These are phyloP conservation scores for Bujurquina vittata DNA, from an alignment of 2,113 vertebrate species.

Conservation along the genomic window DNA sequence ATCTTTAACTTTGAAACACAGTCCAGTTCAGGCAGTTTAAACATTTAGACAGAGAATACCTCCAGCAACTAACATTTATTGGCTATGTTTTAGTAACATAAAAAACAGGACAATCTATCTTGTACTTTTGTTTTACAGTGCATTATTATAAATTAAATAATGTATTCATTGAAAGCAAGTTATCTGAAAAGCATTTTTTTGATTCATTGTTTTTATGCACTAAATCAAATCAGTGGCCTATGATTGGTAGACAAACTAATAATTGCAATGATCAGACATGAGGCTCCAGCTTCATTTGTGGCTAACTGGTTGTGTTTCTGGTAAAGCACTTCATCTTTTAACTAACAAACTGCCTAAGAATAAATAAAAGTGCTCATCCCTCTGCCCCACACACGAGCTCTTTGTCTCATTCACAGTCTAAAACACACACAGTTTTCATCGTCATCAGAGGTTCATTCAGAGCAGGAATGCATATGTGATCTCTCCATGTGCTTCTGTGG, in stretches of 20 bases:
- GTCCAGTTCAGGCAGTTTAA: too few species aligned
- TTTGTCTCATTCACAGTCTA: background rate
- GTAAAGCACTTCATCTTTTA: background rate
- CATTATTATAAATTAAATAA: background rate
- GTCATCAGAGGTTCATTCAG: slow-evolving; percentile 1
- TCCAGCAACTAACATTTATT: too few species aligned
- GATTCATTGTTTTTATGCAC: background rate
- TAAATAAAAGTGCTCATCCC: background rate
- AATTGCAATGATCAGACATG: background rate
- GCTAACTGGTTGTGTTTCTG: background rate
- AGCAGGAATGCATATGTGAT: background rate
- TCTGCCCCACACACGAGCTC: background rate
- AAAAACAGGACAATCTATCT: background rate
- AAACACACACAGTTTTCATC: background rate
- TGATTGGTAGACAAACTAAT: background rate
- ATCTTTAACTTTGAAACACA: too few species aligned
- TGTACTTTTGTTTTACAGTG: background rate
- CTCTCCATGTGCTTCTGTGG: slow-evolving; percentile 10
- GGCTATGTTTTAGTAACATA: background rate
- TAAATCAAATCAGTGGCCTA: background rate
- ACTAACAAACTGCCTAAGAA: background rate
- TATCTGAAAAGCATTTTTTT: background rate
- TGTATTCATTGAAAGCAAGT: background rate
- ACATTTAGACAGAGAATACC: too few species aligned
- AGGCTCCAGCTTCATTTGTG: background rate